A percentile compares a stretch with the other conserved stretches of the same genome.
Evolutionary conservation across 2,888 invertebrate genomes (phyloP).

Genomic region (Lysandra bellargus): DNA sequence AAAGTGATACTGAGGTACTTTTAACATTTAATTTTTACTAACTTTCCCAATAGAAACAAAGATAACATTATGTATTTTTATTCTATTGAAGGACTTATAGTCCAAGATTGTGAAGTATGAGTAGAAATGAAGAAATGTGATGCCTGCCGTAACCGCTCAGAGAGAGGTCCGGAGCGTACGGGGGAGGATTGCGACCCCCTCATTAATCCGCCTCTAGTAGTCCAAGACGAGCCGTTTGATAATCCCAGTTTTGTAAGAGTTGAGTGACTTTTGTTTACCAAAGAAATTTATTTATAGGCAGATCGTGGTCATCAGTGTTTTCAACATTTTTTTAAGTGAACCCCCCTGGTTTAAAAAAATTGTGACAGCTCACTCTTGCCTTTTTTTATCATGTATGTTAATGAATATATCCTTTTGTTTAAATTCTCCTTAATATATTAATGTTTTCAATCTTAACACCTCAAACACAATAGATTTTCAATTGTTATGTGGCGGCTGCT

Average conservation of each 20-base stretch:
- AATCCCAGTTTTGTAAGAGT: constrained; percentile 67
- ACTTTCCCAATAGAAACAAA: background rate
- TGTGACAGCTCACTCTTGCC: too few species aligned
- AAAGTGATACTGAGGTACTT: constrained; percentile 62
- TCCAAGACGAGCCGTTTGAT: constrained; percentile 65
- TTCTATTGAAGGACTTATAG: constrained; percentile 57
- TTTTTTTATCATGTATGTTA: too few species aligned
- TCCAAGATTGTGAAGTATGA: constrained; percentile 74
- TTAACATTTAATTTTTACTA: constrained; percentile 5
- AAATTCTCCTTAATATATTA: too few species aligned
- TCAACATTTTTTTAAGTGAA: too few species aligned
- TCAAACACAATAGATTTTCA: too few species aligned
- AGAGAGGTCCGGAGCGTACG: constrained; percentile 55
- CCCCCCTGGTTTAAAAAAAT: too few species aligned
- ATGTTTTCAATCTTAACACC: too few species aligned
- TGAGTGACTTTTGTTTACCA: constrained; percentile 45
- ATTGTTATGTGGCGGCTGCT: too few species aligned
- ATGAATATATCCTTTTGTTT: too few species aligned
- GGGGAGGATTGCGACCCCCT: constrained; percentile 65
- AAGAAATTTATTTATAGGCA: background rate
- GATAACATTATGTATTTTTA: constrained; percentile 29
- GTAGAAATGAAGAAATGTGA: constrained; percentile 75
- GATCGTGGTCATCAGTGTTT: background rate
- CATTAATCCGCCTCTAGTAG: constrained; percentile 60
- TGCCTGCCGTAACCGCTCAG: constrained; percentile 65